Evolutionary conservation across 64 coral and sea anemone genomes (phyloP), one percentile per base, ranked within the genome.

Genomic region (Anthopleura sola): DNA sequence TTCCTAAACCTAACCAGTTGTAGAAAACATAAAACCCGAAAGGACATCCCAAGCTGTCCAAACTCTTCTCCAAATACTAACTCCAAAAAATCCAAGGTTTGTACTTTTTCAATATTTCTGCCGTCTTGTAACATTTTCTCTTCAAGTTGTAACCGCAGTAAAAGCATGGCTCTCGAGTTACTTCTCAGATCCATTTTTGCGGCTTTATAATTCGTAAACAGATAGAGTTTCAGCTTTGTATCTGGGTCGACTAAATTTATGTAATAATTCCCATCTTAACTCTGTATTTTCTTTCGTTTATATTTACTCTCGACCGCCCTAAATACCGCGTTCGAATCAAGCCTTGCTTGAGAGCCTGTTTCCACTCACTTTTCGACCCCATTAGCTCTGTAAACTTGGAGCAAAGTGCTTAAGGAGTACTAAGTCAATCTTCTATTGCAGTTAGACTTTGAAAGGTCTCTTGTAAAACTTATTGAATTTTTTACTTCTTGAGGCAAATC

Each of bases 371-470:
- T 71, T 37, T 23, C 0, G 39, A 24, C 37, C 15, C 76, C 76
- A 79, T 79, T 79, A 79, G 31, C 76, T 44, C 24, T 44, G 76
- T 79, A 44, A 79, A 79, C 76, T 79, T 79, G 36, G 37, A 2
- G 37, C 44, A 79, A 79, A 79, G 76, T 79, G 38, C 20, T 79
- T 79, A 79, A 79, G 76, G 44, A 37, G 0, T n/a, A 18, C 24
- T 47, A 46, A 79, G 76, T 79, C 76, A 79, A 79, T 79, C 38
- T 79, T 38, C 31, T 26, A 17, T 28, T 1, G 20, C 76, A 44
- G 58, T 17, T 24, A 6, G 6, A 19, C 37, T 46, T 79, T 79
- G 75, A 79, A 44, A 24, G 76, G 23, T 0, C 44, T 47, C 3
- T 79, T 40, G 1, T 8, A 79, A 24, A n/a, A 37, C 3, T 37